A percentile compares a stretch with the other conserved stretches of the same genome.
phyloP scores from a whole-genome alignment of 2,888 invertebrate genomes.

The Amphipoea oculea region DNA sequence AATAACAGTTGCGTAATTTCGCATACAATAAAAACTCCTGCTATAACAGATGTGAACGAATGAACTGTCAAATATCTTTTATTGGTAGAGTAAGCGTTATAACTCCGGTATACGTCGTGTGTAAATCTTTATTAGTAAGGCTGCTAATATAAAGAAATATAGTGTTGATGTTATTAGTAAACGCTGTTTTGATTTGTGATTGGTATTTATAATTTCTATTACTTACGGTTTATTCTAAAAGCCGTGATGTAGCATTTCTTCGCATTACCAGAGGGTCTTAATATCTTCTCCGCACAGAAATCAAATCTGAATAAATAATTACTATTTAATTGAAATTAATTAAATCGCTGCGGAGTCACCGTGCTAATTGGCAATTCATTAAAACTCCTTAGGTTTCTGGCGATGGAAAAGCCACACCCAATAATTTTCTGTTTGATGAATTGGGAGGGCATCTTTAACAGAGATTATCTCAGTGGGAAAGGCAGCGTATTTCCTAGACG shows the following conservation, averaged over 20 bases:
- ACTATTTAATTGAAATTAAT: slow-evolving; percentile 46
- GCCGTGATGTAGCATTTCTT: slow-evolving; percentile 13
- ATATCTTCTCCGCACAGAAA: slow-evolving; percentile 27
- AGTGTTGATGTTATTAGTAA: background rate
- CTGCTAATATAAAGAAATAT: too few species aligned
- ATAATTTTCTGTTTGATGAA: slow-evolving; percentile 12
- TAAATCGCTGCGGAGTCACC: slow-evolving; percentile 15
- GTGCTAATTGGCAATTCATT: slow-evolving; percentile 40
- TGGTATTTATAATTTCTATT: background rate
- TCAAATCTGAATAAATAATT: slow-evolving; percentile 40
- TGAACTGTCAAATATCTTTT: too few species aligned
- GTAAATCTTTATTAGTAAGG: too few species aligned
- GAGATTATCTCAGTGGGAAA: background rate
- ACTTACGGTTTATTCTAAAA: background rate
- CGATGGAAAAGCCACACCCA: slow-evolving; percentile 23
- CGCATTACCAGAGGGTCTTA: slow-evolving; percentile 1
- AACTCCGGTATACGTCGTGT: too few species aligned
- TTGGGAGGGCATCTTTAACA: background rate
- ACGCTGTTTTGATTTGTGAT: background rate
- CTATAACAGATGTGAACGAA: too few species aligned
- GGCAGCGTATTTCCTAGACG: background rate
- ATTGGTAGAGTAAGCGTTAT: too few species aligned
- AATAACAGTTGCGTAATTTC: too few species aligned
- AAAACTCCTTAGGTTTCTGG: slow-evolving; percentile 26
- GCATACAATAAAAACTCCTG: too few species aligned